A percentile compares a stretch with the other conserved stretches of the same genome.
Conservation (phyloP, 2,113 vertebrate genomes). For the Poeciliopsis turrubarensis region DNA sequence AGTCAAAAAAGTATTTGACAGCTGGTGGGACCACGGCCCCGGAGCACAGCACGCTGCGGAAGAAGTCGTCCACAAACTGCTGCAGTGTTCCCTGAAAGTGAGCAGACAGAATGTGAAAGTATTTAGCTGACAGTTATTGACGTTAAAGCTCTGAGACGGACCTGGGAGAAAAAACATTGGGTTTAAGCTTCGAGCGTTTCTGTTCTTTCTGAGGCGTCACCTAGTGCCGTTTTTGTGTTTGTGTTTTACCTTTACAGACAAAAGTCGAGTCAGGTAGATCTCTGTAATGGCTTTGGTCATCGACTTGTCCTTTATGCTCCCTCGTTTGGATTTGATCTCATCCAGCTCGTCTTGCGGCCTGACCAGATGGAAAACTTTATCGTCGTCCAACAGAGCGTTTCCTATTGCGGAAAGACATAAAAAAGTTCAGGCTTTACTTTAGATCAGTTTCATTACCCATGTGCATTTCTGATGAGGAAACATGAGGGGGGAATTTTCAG, state of each 20-base stretch:
- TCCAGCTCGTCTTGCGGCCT: constrained; percentile 92
- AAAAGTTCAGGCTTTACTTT: constrained; percentile 1
- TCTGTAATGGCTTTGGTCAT: constrained; percentile 99
- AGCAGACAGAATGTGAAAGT: constrained; percentile 48
- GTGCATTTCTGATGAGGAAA: constrained; percentile 20
- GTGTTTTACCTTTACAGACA: constrained; percentile 95
- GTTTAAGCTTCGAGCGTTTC: constrained; percentile 1
- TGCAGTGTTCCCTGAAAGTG: constrained; percentile 92
- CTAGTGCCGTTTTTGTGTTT: constrained; percentile 55
- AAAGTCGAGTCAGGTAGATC: constrained; percentile 97
- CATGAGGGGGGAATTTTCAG: constrained; percentile 23
- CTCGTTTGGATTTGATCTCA: constrained; percentile 93
- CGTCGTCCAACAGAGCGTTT: constrained; percentile 94
- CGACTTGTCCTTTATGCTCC: constrained; percentile 96
- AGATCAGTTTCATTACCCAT: constrained; percentile 25
- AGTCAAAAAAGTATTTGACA: constrained; percentile 98
- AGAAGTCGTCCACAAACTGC: constrained; percentile 98
- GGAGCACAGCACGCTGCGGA: constrained; percentile 92
- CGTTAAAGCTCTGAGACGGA: constrained; percentile 13
- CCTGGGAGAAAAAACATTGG: not conserved
- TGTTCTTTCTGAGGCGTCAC: not conserved
- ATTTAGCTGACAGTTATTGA: constrained; percentile 27
- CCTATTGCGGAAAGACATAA: constrained; percentile 69
- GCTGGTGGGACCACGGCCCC: constrained; percentile 91
- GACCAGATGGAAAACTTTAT: constrained; percentile 96